These are phyloP conservation scores for Epinephelus moara DNA, from an alignment of 2,113 vertebrate species.

Conservation along the genomic window DNA sequence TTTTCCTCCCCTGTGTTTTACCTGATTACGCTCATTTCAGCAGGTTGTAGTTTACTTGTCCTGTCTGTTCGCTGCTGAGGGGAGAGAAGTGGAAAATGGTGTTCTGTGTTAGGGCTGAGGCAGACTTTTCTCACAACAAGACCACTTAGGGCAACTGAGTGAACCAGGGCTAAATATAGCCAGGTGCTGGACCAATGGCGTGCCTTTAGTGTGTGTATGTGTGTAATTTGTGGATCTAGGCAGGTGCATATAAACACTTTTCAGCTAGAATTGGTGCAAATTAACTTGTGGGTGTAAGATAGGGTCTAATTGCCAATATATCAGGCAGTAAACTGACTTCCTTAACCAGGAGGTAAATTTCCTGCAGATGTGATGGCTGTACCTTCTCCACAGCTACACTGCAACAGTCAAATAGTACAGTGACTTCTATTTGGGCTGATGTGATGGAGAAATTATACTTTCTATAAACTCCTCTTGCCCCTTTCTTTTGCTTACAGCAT, in stretches of 20 bases:
- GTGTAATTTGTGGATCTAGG: constrained; percentile 16
- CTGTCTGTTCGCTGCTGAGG: constrained; percentile 33
- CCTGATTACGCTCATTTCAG: constrained; percentile 36
- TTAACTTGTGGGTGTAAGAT: constrained; percentile 18
- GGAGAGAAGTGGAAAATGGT: constrained; percentile 51
- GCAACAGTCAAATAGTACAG: background rate
- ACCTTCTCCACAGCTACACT: background rate
- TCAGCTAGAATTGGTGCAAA: background rate
- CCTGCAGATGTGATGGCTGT: constrained; percentile 1
- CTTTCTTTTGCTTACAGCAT: background rate
- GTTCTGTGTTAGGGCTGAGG: constrained; percentile 52
- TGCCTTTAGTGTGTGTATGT: constrained; percentile 11
- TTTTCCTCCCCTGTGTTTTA: background rate
- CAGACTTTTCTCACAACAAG: constrained; percentile 55
- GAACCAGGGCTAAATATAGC: constrained; percentile 77
- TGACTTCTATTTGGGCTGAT: background rate
- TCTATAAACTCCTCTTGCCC: background rate
- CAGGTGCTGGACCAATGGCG: constrained; percentile 44
- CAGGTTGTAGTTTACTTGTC: constrained; percentile 44
- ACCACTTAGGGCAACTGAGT: constrained; percentile 57
- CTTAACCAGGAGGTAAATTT: constrained; percentile 38
- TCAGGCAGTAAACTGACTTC: background rate
- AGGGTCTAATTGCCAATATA: background rate
- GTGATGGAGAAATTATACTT: background rate
- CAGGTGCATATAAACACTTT: constrained; percentile 11